Percentiles rank a stretch among this genome's conserved stretches.
These are phyloP conservation scores for Pentalonia nigronervosa DNA, from an alignment of 1,140 invertebrate species.

Conservation along the genomic window DNA sequence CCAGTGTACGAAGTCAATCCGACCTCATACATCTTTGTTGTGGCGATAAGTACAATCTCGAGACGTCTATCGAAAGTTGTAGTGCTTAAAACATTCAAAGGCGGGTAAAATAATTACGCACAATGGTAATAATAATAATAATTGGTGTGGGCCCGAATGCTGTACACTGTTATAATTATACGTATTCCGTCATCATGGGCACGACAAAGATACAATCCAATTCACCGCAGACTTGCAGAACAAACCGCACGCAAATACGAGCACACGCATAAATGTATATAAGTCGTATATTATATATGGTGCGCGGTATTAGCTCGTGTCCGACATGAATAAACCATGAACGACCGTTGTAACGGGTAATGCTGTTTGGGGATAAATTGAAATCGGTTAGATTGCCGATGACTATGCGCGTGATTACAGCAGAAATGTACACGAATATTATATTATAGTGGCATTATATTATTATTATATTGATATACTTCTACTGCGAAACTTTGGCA, in stretches of 20 bases:
- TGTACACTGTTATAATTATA: not conserved
- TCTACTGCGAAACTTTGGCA: not conserved
- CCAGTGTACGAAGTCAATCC: not conserved
- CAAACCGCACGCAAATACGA: conserved; percentile 2
- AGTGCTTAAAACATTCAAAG: conserved; percentile 4
- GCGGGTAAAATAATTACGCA: not conserved
- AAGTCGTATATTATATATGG: not conserved
- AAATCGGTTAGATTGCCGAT: not conserved
- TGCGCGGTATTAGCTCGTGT: not conserved
- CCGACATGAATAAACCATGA: not conserved
- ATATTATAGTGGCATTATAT: too few species aligned
- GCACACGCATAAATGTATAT: not conserved
- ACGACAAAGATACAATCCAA: not conserved
- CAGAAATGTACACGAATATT: too few species aligned
- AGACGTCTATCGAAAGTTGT: too few species aligned
- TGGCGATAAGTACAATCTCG: not conserved
- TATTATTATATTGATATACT: not conserved
- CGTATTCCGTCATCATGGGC: not conserved
- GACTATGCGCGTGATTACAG: not conserved
- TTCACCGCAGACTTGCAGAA: not conserved
- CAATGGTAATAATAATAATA: not conserved
- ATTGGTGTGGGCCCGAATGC: not conserved
- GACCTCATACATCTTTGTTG: not conserved
- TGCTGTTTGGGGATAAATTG: not conserved
- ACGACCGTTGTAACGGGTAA: conserved; percentile 14